Conservation (phyloP, 1,140 invertebrate genomes). For the Cydia amplana region DNA sequence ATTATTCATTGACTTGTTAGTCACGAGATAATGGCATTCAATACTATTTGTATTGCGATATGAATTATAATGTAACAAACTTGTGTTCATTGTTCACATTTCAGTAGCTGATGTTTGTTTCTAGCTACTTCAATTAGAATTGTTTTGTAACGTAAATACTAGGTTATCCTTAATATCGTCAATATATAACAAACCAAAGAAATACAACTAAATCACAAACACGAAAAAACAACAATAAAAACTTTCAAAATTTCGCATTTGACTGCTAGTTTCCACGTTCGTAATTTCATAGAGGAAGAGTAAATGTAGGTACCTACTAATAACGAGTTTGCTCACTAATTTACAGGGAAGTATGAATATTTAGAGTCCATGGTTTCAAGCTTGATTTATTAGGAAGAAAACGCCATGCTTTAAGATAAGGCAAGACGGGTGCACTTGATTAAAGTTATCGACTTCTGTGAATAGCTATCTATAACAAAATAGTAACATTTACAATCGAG, state of each 20-base stretch:
- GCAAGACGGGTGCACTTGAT: constrained; percentile 6
- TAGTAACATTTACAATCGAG: not conserved
- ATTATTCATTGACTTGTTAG: constrained; percentile 19
- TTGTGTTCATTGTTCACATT: not conserved
- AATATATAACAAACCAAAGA: too few species aligned
- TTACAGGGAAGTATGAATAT: not conserved
- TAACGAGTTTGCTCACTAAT: not conserved
- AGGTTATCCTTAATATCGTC: too few species aligned
- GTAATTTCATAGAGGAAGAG: too few species aligned
- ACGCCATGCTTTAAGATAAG: not conserved
- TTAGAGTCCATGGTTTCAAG: not conserved
- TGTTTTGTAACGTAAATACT: too few species aligned
- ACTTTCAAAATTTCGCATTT: too few species aligned
- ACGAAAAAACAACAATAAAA: too few species aligned
- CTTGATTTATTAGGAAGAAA: constrained; percentile 4
- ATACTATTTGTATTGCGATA: constrained; percentile 22
- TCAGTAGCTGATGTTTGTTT: not conserved
- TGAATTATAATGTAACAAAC: constrained; percentile 8
- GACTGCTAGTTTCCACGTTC: too few species aligned
- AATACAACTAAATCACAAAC: too few species aligned
- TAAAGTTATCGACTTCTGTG: not conserved
- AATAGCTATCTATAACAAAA: constrained; percentile 7
- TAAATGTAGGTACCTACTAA: too few species aligned
- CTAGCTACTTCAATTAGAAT: too few species aligned
- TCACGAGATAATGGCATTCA: constrained; percentile 24